Base-by-base conservation (phyloP, 2,888 invertebrate species). In the Drosophila leonis region DNA sequence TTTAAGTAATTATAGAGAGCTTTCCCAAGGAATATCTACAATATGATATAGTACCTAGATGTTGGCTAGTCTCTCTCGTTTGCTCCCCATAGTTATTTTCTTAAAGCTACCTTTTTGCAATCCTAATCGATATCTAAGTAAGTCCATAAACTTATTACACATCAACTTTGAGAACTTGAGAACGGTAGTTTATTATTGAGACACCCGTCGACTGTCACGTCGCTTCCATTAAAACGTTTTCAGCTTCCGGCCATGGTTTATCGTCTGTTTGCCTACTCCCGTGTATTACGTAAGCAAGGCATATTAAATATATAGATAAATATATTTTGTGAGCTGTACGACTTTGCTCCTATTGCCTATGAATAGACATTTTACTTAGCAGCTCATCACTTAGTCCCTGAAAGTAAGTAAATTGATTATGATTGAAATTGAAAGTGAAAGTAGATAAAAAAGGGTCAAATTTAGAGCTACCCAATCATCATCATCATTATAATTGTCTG, bases 201-300 rank as follows among this genome's bases (percentile, higher is more conserved):
- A 55, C n/a, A 27, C 24, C 44, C 41, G 72, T 72, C 61, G 67
- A 76, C 67, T 72, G 73, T 73, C 77, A 69, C 59, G 68, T 73
- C 55, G 39, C 56, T 49, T 52, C 52, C 56, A 63, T 39, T 61
- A 57, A 59, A 41, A 37, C 56, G 51, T 64, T 75, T 64, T 55
- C 75, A 75, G 76, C 76, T 75, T 75, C 75, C 75, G 76, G 62
- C 49, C 41, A 61, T n/a, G 35, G 24, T 46, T 37, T 57, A 37
- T 29, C 20, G 51, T 44, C 62, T 18, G 42, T 57, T 65, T 64
- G 54, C 18, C 42, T 59, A 12, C 24, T 27, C n/a, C 10, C 29
- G 31, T 49, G 27, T 54, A 60, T 75, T 67, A 67, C 62, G 69
- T 56, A 73, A 76, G 65, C 57, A 27, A 39, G 54, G 31, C 41